phyloP scores from a whole-genome alignment of 1,140 invertebrate genomes.

The Nasonia vitripennis region DNA sequence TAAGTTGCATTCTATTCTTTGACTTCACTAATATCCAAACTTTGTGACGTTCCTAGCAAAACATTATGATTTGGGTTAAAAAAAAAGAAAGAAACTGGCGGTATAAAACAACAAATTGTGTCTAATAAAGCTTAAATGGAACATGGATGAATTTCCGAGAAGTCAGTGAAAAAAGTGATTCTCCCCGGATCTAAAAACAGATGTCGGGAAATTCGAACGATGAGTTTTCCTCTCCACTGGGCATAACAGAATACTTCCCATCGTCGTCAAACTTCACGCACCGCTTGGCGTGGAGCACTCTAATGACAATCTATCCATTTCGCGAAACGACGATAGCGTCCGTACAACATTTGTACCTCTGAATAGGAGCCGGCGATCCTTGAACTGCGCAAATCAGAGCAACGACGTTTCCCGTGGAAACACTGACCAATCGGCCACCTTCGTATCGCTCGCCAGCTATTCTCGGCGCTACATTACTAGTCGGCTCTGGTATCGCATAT shows the following conservation, averaged over 20 bases:
- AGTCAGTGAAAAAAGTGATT: background rate
- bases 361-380: conserved; percentile 76
- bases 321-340: background rate
- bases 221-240: conserved; percentile 13
- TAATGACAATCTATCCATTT: background rate
- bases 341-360: conserved; percentile 69
- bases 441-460: conserved; percentile 77
- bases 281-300: background rate
- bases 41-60: no score
- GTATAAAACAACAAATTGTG: no score
- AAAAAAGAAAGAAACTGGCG: no score
- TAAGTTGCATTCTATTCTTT: no score
- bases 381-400: conserved; percentile 76
- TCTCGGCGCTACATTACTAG: conserved; percentile 73
- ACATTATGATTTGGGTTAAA: no score
- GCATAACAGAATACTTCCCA: background rate
- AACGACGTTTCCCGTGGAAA: conserved; percentile 72
- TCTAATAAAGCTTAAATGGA: background rate
- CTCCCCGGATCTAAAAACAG: background rate
- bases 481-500: conserved; percentile 68
- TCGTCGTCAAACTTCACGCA: background rate
- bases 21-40: no score
- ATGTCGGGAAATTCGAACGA: background rate
- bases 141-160: background rate
- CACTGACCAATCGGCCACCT: conserved; percentile 77